phyloP scores from a whole-genome alignment of 2,113 vertebrate species.

The Albula goreensis region DNA sequence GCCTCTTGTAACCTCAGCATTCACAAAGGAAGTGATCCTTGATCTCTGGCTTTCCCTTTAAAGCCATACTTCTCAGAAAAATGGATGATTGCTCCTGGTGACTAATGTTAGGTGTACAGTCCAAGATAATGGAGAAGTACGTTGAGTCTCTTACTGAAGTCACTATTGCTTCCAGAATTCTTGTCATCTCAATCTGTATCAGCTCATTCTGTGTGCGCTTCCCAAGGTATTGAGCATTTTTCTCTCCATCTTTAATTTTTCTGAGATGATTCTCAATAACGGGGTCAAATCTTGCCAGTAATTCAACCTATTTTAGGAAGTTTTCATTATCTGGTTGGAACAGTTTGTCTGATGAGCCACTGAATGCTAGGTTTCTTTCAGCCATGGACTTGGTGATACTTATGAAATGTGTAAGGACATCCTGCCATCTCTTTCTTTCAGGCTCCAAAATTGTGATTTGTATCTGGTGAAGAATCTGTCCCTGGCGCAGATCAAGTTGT shows the following conservation, averaged over 20 bases:
- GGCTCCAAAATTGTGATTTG: conserved; percentile 24
- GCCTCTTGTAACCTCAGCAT: conserved; percentile 24
- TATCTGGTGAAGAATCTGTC: conserved; percentile 20
- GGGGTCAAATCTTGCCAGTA: conserved; percentile 34
- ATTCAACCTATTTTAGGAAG: conserved; percentile 34
- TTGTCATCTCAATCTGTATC: conserved; percentile 20
- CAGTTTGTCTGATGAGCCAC: conserved; percentile 32
- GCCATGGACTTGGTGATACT: conserved; percentile 32
- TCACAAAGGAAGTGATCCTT: conserved; percentile 37
- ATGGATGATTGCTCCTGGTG: conserved; percentile 35
- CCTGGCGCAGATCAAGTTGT: conserved; percentile 19
- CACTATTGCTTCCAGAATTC: conserved; percentile 23
- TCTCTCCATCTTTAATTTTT: conserved; percentile 28
- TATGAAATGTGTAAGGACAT: conserved; percentile 24
- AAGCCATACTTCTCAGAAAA: conserved; percentile 18
- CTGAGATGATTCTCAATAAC: conserved; percentile 30
- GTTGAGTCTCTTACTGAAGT: conserved; percentile 25
- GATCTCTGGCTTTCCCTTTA: conserved; percentile 15
- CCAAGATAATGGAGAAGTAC: conserved; percentile 34
- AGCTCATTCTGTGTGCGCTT: conserved; percentile 34
- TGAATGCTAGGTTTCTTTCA: conserved; percentile 38
- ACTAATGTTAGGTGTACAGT: conserved; percentile 34
- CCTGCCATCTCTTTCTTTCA: conserved; percentile 31
- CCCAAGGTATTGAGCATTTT: conserved; percentile 13
- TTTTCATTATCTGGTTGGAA: conserved; percentile 29